These are phyloP conservation scores for Hyles lineata DNA, from an alignment of 2,888 invertebrate species.

Conservation along the genomic window DNA sequence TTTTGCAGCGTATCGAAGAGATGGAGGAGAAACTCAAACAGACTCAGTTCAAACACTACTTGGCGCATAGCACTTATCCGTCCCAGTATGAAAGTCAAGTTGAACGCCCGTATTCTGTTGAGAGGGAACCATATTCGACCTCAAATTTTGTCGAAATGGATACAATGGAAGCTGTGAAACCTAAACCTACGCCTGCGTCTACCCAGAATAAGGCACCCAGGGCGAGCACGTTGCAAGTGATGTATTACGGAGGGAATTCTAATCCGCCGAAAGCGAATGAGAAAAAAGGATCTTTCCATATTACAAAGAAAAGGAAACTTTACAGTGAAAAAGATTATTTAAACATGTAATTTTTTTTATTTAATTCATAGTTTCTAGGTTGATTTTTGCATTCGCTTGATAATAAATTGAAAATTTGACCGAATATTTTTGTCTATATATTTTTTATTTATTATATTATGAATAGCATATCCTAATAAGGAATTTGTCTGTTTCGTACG, in stretches of 20 bases:
- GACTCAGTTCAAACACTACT: slow-evolving; percentile 74
- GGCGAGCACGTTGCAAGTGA: slow-evolving; percentile 66
- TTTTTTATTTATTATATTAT: no score
- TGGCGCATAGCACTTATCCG: slow-evolving; percentile 64
- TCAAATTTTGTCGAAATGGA: slow-evolving; percentile 48
- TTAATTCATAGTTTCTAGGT: background rate
- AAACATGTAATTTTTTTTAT: slow-evolving; percentile 38
- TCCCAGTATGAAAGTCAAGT: slow-evolving; percentile 68
- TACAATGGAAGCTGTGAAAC: slow-evolving; percentile 49
- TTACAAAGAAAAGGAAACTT: slow-evolving; percentile 76
- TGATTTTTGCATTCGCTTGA: background rate
- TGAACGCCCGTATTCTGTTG: slow-evolving; percentile 72
- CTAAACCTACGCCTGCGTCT: slow-evolving; percentile 38
- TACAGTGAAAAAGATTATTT: slow-evolving; percentile 74
- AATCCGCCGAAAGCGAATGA: slow-evolving; percentile 51
- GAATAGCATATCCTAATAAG: background rate
- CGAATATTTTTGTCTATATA: background rate
- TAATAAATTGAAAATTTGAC: background rate
- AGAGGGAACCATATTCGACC: slow-evolving; percentile 54
- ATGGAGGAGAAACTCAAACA: slow-evolving; percentile 79
- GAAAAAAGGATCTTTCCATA: slow-evolving; percentile 73
- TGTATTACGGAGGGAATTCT: slow-evolving; percentile 63
- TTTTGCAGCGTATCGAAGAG: slow-evolving; percentile 70
- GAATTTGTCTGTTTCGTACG: background rate
- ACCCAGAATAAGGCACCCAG: slow-evolving; percentile 56